Conservation (phyloP, 2,888 invertebrate genomes). For the Smittia aterrima region DNA sequence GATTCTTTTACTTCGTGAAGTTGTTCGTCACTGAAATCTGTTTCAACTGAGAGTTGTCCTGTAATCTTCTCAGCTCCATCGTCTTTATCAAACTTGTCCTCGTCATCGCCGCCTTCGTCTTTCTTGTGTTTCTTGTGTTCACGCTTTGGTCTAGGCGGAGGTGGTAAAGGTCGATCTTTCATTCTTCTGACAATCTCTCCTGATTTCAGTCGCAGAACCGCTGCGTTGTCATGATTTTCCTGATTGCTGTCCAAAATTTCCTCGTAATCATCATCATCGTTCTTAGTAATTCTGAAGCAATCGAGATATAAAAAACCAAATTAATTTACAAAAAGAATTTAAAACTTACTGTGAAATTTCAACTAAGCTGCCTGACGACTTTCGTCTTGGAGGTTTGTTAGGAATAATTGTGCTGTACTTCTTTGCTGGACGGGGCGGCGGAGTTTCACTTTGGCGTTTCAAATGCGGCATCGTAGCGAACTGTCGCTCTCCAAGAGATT, state of each 20-base stretch:
- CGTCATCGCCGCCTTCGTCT: slow-evolving; percentile 47
- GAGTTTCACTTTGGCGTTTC: slow-evolving; percentile 51
- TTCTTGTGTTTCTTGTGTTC: slow-evolving; percentile 56
- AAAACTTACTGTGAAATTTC: slow-evolving; percentile 52
- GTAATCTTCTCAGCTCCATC: slow-evolving; percentile 45
- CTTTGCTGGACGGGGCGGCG: slow-evolving; percentile 60
- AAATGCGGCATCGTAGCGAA: slow-evolving; percentile 68
- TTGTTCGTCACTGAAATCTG: background rate
- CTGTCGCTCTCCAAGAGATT: slow-evolving; percentile 60
- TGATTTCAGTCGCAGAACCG: slow-evolving; percentile 64
- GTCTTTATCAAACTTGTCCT: slow-evolving; percentile 47
- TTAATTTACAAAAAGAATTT: background rate
- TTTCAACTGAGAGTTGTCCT: background rate
- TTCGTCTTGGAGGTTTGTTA: slow-evolving; percentile 62
- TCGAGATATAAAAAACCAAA: background rate
- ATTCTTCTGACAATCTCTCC: slow-evolving; percentile 77
- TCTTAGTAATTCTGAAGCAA: slow-evolving; percentile 48
- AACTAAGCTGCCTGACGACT: slow-evolving; percentile 60
- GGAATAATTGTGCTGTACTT: slow-evolving; percentile 64
- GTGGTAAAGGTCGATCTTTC: slow-evolving; percentile 80
- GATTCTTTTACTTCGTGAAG: background rate
- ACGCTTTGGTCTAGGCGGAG: slow-evolving; percentile 81
- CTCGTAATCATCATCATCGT: slow-evolving; percentile 60
- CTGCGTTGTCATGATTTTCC: slow-evolving; percentile 45
- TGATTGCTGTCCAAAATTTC: slow-evolving; percentile 48